Evolutionary conservation across 1,140 invertebrate genomes (phyloP).

Genomic region (Diploscapter pachys): DNA sequence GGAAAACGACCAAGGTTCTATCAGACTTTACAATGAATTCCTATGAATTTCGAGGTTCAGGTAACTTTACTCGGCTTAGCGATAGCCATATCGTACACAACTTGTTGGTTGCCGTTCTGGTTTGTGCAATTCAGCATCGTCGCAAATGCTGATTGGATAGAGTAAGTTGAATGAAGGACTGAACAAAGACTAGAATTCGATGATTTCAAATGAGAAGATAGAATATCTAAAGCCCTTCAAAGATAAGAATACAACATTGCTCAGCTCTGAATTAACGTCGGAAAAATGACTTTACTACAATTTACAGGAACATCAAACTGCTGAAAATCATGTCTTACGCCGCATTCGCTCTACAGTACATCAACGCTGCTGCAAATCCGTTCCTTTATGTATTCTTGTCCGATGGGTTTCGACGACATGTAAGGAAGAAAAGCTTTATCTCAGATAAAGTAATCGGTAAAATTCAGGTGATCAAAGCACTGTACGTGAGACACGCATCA

Average conservation of each 20-base stretch:
- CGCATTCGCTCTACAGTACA: conserved; percentile 38
- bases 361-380: conserved; percentile 43
- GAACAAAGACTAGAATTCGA: not conserved
- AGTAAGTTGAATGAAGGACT: not conserved
- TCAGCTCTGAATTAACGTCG: not conserved
- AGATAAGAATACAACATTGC: not conserved
- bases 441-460: too few species aligned
- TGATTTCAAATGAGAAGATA: not conserved
- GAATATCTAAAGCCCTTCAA: conserved; percentile 1
- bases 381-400: conserved; percentile 42
- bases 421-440: conserved; percentile 7
- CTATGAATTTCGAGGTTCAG: conserved; percentile 15
- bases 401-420: conserved; percentile 39
- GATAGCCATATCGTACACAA: conserved; percentile 38
- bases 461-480: too few species aligned
- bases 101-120: conserved; percentile 44
- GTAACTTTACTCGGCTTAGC: conserved; percentile 40
- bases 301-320: conserved; percentile 11
- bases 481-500: too few species aligned
- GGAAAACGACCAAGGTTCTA: conserved; percentile 32
- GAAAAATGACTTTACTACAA: not conserved
- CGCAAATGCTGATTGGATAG: conserved; percentile 8
- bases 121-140: conserved; percentile 42
- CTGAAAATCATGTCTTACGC: conserved; percentile 30
- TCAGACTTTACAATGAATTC: not conserved